phyloP scores from a whole-genome alignment of 2,888 invertebrate species.

The Linnaemya vulpina region DNA sequence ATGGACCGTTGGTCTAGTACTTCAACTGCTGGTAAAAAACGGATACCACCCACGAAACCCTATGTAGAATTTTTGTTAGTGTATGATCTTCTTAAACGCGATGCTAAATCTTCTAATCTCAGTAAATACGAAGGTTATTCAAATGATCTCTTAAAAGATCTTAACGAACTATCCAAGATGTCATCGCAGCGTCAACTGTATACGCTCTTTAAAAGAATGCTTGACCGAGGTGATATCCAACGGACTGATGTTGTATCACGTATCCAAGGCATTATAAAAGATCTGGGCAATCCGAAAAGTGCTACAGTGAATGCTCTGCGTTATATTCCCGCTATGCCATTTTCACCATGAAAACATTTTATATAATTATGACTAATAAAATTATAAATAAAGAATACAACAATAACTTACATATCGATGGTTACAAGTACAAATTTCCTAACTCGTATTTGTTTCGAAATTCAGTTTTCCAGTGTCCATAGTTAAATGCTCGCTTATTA shows the following conservation, averaged over 20 bases:
- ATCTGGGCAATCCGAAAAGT: conserved; percentile 79
- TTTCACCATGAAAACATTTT: conserved; percentile 73
- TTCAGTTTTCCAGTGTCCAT: too few species aligned
- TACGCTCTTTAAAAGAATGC: conserved; percentile 80
- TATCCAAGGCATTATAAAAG: conserved; percentile 80
- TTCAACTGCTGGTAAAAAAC: conserved; percentile 82
- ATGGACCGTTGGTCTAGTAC: conserved; percentile 80
- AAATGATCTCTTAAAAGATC: conserved; percentile 78
- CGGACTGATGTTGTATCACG: conserved; percentile 81
- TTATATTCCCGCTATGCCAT: conserved; percentile 81
- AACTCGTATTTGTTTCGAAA: too few species aligned
- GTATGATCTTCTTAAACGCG: conserved; percentile 82
- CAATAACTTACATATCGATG: too few species aligned
- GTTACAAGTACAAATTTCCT: too few species aligned
- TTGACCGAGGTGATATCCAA: conserved; percentile 80
- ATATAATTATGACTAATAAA: background rate
- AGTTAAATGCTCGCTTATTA: too few species aligned
- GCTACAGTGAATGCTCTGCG: conserved; percentile 79
- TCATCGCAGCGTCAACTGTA: conserved; percentile 81
- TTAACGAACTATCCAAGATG: conserved; percentile 78
- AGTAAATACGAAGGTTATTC: conserved; percentile 82
- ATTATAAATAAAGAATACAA: background rate
- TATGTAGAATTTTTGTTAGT: conserved; percentile 82
- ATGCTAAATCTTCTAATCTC: conserved; percentile 81
- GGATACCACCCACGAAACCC: conserved; percentile 82